Evolutionary conservation across 2,888 invertebrate species (phyloP).

Genomic region (Metallyticus violacea): DNA sequence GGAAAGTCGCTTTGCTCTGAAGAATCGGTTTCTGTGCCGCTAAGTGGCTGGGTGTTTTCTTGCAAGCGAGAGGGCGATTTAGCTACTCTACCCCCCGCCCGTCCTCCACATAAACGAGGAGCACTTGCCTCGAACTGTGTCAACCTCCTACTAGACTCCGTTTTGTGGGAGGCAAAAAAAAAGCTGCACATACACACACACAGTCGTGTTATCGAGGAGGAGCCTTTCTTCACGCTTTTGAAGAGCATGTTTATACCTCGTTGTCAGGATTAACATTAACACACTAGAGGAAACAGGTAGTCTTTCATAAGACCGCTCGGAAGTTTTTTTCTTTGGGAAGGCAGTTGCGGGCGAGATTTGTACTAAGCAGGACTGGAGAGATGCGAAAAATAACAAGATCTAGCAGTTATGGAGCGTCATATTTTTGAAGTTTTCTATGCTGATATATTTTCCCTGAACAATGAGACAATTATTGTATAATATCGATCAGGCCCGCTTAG

Average conservation of each 20-base stretch:
- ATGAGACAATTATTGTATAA: no score
- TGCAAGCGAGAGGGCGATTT: conserved; percentile 1
- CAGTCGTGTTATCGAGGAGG: neutral
- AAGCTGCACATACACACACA: no score
- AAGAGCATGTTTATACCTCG: neutral
- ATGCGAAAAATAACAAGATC: no score
- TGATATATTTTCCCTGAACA: no score
- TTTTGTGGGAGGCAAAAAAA: neutral
- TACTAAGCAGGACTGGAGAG: no score
- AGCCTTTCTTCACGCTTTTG: neutral
- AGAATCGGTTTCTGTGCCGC: neutral
- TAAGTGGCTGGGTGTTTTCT: neutral
- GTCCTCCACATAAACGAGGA: neutral
- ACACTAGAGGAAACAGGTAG: no score
- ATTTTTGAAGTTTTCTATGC: no score
- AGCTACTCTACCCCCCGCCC: conserved; percentile 8
- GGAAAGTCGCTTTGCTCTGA: conserved; percentile 8
- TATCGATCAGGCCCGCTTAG: no score
- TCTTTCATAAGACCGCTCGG: no score
- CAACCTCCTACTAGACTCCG: neutral
- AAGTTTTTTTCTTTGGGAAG: no score
- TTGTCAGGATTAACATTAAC: neutral
- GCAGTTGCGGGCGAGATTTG: no score
- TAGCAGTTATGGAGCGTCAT: no score
- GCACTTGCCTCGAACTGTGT: neutral